Conservation (phyloP, 2,113 vertebrate species). For the Oreamnos americanus region DNA sequence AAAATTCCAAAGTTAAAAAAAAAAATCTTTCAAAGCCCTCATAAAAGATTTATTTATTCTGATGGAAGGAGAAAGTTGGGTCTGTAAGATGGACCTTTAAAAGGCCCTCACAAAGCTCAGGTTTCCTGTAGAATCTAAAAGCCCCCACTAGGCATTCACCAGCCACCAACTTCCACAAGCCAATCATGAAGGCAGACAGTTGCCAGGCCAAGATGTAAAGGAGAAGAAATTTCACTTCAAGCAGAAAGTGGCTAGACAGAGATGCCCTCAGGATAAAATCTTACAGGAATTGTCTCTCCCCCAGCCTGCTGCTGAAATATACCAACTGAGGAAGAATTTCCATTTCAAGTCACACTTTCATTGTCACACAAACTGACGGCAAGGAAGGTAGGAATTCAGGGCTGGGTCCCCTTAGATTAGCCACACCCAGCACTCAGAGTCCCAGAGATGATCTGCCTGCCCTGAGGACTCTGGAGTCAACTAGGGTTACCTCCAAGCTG, state of each 20-base stretch:
- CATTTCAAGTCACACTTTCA: neutral
- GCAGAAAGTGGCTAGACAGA: neutral
- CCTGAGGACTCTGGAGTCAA: neutral
- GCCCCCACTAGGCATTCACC: accelerated
- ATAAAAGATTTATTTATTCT: slow-evolving; percentile 21
- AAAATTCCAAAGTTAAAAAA: slow-evolving; percentile 20
- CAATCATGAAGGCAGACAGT: neutral
- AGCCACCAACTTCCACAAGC: no score
- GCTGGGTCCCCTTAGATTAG: neutral
- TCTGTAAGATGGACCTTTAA: neutral
- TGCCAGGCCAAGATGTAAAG: neutral
- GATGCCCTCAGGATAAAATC: neutral
- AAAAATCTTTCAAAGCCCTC: neutral
- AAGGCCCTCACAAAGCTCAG: neutral
- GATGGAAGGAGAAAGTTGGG: neutral
- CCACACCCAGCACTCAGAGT: accelerated
- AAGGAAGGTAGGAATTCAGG: neutral
- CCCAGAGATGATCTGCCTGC: neutral
- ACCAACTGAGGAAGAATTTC: neutral
- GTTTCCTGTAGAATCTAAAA: neutral
- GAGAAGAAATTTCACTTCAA: neutral
- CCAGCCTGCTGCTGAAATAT: neutral
- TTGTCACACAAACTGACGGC: neutral
- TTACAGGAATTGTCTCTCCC: neutral
- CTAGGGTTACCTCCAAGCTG: neutral